Conservation (phyloP, 2,113 vertebrate genomes). For the Crotalus helleri region DNA sequence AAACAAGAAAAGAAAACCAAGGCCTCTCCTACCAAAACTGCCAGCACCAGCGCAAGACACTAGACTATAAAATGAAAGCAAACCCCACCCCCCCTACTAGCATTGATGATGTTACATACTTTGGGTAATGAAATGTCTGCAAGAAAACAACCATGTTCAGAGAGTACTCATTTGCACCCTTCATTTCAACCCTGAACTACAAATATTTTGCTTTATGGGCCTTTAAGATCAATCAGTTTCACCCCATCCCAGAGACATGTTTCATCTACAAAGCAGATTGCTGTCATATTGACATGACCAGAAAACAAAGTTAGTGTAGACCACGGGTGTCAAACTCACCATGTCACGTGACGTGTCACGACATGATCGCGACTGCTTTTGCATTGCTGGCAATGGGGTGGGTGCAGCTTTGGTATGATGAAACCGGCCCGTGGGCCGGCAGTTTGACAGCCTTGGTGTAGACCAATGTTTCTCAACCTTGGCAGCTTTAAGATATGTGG, state of each 20-base stretch:
- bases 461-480: not conserved
- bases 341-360: too few species aligned
- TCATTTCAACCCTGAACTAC: too few species aligned
- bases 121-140: too few species aligned
- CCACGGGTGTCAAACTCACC: not conserved
- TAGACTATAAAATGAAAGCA: not conserved
- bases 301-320: constrained; percentile 43
- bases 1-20: not conserved
- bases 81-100: too few species aligned
- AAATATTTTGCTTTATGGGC: not conserved
- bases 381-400: too few species aligned
- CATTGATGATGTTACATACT: too few species aligned
- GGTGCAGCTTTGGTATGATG: too few species aligned
- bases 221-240: not conserved
- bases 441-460: not conserved
- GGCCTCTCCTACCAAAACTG: not conserved
- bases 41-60: not conserved
- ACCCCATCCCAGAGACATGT: not conserved
- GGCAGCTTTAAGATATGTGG: not conserved
- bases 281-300: constrained; percentile 25
- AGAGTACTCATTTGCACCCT: too few species aligned
- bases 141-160: too few species aligned
- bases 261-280: not conserved
- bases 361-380: too few species aligned
- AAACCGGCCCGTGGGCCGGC: too few species aligned